These are phyloP conservation scores for Arizona elegans DNA, from an alignment of 2,113 vertebrate genomes.

Conservation along the genomic window DNA sequence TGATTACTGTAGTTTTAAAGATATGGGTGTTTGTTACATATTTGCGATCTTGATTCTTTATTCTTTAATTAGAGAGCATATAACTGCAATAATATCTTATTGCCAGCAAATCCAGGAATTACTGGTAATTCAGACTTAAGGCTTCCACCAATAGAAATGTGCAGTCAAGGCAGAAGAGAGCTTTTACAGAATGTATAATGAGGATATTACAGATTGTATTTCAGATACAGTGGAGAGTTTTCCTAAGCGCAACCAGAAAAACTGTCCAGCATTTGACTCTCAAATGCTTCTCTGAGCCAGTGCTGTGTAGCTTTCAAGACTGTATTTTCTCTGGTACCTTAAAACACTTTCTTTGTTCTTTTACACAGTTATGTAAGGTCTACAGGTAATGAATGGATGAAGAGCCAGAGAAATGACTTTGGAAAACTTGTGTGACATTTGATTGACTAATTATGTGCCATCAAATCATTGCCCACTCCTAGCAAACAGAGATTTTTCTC, in stretches of 20 bases:
- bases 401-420: background rate
- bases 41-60: background rate
- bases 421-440: background rate
- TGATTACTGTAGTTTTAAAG: background rate
- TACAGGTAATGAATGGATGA: background rate
- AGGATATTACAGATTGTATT: background rate
- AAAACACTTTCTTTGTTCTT: background rate
- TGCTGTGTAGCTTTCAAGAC: background rate
- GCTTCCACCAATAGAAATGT: background rate
- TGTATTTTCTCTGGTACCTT: background rate
- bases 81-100: background rate
- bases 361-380: background rate
- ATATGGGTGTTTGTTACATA: background rate
- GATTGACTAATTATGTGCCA: background rate
- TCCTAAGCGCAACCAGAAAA: background rate
- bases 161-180: background rate
- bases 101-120: background rate
- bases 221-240: background rate
- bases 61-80: background rate
- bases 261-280: background rate
- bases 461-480: background rate
- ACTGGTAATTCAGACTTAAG: background rate
- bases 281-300: background rate
- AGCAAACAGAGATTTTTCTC: background rate
- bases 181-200: background rate